Evolutionary conservation across 1,140 invertebrate species (phyloP).

Genomic region (Battus philenor): DNA sequence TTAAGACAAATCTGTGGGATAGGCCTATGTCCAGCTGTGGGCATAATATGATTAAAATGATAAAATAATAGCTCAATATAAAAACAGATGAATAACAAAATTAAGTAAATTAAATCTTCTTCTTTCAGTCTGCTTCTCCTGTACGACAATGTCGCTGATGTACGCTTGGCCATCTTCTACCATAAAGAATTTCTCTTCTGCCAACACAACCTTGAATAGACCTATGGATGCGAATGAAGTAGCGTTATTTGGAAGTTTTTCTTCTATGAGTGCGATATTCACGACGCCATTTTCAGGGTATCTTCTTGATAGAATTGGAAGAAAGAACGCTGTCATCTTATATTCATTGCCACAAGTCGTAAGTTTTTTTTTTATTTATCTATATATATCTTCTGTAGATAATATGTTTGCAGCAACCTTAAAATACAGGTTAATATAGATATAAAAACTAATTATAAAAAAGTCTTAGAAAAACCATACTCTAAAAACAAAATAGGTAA

Average conservation of each 20-base stretch:
- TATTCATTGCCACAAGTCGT: conserved; percentile 30
- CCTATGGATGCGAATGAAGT: conserved; percentile 39
- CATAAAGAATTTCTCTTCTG: conserved; percentile 30
- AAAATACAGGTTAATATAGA: too few relatives aligned
- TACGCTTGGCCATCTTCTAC: conserved; percentile 45
- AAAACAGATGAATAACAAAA: too few relatives aligned
- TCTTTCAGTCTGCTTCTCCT: conserved; percentile 35
- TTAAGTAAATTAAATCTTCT: neutral
- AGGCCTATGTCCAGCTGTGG: too few relatives aligned
- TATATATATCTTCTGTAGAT: too few relatives aligned
- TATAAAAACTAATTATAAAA: too few relatives aligned
- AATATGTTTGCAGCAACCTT: too few relatives aligned
- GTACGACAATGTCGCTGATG: conserved; percentile 33
- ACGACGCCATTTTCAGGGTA: conserved; percentile 29
- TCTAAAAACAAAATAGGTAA: too few relatives aligned
- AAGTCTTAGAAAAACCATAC: too few relatives aligned
- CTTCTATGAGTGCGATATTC: conserved; percentile 31
- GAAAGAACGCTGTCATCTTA: conserved; percentile 30
- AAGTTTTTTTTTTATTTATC: conserved; percentile 17
- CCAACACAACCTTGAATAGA: conserved; percentile 34
- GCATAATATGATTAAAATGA: too few relatives aligned
- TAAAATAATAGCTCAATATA: too few relatives aligned
- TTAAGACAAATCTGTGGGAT: too few relatives aligned
- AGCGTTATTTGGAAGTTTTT: conserved; percentile 35
- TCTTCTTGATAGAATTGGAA: conserved; percentile 35